Percentiles rank a stretch among this genome's conserved stretches.
phyloP scores from a whole-genome alignment of 2,888 invertebrate genomes.

The Rhyacophila evoluta region DNA sequence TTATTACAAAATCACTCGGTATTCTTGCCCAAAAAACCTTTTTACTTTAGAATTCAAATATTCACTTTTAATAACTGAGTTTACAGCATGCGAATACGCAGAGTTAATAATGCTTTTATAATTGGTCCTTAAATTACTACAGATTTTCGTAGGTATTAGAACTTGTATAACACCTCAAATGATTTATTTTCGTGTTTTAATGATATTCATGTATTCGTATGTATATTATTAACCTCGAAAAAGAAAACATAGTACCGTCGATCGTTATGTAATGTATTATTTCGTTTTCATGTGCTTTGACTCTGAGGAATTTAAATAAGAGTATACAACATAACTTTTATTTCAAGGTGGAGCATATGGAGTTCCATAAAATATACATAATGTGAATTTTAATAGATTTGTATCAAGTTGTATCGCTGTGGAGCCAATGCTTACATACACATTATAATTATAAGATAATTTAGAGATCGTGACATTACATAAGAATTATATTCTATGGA shows the following conservation, averaged over 20 bases:
- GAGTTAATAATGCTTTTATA: conserved; percentile 18
- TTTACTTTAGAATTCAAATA: conserved; percentile 24
- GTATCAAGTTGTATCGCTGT: no score
- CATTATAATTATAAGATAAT: no score
- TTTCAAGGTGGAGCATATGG: no score
- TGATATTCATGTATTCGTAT: conserved; percentile 2
- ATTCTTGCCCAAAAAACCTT: neutral
- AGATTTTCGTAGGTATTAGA: conserved; percentile 9
- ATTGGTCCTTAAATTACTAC: conserved; percentile 14
- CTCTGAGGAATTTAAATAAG: neutral
- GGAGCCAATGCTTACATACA: no score
- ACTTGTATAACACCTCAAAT: conserved; percentile 4
- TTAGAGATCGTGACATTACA: no score
- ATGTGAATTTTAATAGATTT: no score
- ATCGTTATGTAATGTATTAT: neutral
- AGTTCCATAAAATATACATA: no score
- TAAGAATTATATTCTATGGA: no score
- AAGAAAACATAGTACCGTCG: neutral
- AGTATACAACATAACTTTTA: neutral
- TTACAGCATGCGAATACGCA: conserved; percentile 18
- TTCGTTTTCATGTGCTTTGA: neutral
- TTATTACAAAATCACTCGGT: conserved; percentile 10
- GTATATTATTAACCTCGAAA: neutral
- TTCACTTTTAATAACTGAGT: conserved; percentile 19
- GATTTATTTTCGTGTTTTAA: conserved; percentile 10